Evolutionary conservation across 2,797 vertebrate species (phyloP), one percentile per base, ranked within the genome.

Genomic region (Pogonophryne albipinna): DNA sequence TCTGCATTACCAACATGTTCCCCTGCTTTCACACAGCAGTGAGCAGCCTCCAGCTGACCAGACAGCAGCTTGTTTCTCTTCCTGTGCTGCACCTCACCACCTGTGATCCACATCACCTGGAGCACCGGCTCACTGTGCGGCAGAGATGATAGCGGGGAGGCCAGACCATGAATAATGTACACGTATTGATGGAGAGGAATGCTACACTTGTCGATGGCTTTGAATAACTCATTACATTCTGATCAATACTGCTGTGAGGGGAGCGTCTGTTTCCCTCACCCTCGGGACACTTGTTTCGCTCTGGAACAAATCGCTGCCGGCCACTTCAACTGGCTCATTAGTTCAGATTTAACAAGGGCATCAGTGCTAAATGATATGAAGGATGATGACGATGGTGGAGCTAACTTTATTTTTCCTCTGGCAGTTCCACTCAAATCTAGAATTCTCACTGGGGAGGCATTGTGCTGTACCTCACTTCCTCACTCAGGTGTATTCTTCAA

Each of bases 181-280:
- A 27, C 51, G 56, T 51, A 84, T 82, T 62, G 77, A 87, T 78
- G 75, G 79, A 79, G 71, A 83, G 66, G 73, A 91, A 78, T 14
- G 53, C 53, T 75, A 46, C 57, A 20, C 67, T 61, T 46, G 71
- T 79, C 76, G 41, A 76, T 80, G 70, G 80, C 63, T 83, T 72
- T 84, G 80, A 90, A 89, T 85, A 87, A 90, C 77, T 83, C 78
- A 88, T 86, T 76, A 70, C 45, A 23, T 73, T 74, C 3, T 27
- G 46, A 78, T 90, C 87, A 4, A 87, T 89, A 69, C 8, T 12
- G 59, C 41, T 58, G 57, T 38, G 62, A 62, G 66, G 74, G 65
- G 76, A 69, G 52, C 10, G 1, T 68, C 46, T 44, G 45, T 53
- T 70, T 46, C 56, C 27, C 45, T 49, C 71, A 55, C 46, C 47